Percentiles rank a stretch among this genome's conserved stretches.
phyloP scores from a whole-genome alignment of 1,140 invertebrate species.

The Pogonus chalceus region DNA sequence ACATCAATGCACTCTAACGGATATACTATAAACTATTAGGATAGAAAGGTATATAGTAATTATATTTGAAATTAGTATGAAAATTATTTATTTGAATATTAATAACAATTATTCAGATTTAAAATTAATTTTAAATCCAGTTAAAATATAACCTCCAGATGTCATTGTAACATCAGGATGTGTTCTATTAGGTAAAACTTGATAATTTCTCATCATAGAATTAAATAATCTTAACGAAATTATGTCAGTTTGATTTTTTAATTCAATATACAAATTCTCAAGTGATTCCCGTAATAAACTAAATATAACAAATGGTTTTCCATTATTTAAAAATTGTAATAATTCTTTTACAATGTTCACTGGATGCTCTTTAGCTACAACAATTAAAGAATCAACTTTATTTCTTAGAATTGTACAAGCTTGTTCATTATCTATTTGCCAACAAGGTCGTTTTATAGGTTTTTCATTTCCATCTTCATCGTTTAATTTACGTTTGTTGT shows the following conservation, averaged over 20 bases:
- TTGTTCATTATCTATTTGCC: conserved; percentile 53
- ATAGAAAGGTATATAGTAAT: no score
- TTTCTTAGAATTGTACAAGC: conserved; percentile 44
- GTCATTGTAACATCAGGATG: conserved; percentile 72
- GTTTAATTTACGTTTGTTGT: conserved; percentile 2
- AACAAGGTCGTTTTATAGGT: conserved; percentile 45
- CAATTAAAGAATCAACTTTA: conserved; percentile 68
- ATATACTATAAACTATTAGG: no score
- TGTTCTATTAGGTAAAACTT: conserved; percentile 74
- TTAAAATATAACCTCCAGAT: conserved; percentile 63
- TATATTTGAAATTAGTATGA: no score
- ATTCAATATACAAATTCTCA: conserved; percentile 62
- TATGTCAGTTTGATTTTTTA: conserved; percentile 59
- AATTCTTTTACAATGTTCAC: conserved; percentile 62
- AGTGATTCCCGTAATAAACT: conserved; percentile 69
- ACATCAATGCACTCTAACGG: no score
- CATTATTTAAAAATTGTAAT: conserved; percentile 62
- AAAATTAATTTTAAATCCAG: conserved; percentile 46
- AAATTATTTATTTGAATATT: no score
- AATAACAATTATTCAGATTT: conserved; percentile 12
- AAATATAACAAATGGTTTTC: conserved; percentile 77
- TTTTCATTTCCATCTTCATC: conserved; percentile 11
- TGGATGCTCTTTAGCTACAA: conserved; percentile 78
- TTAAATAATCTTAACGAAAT: conserved; percentile 68
- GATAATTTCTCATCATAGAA: conserved; percentile 82